These are phyloP conservation scores for Drosophila meridionalis DNA, from an alignment of 2,888 invertebrate species.

Conservation along the genomic window DNA sequence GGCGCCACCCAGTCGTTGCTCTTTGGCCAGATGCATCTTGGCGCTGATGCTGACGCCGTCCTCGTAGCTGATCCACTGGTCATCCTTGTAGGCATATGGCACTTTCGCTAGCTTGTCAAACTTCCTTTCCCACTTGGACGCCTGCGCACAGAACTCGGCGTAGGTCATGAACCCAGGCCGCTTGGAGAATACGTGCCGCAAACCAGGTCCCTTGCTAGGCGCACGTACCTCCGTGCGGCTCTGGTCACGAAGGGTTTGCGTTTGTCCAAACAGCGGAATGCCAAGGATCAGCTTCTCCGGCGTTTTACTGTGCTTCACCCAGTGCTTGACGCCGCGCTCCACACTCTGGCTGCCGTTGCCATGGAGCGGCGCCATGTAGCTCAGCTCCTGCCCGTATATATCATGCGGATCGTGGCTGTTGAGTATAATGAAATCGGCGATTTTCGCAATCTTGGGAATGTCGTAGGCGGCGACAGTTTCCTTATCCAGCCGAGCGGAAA, in stretches of 20 bases:
- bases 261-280: conserved; percentile 77
- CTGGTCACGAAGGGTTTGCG: conserved; percentile 89
- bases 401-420: conserved; percentile 56
- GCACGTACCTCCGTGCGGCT: conserved; percentile 23
- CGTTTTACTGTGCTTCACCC: conserved; percentile 23
- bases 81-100: conserved; percentile 92
- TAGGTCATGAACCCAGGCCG: conserved; percentile 53
- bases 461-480: conserved; percentile 50
- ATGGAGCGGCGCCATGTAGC: conserved; percentile 58
- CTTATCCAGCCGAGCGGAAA: conserved; percentile 45
- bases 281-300: conserved; percentile 55
- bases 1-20: conserved; percentile 91
- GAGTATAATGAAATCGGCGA: conserved; percentile 63
- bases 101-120: conserved; percentile 51
- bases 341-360: conserved; percentile 27
- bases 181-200: conserved; percentile 14
- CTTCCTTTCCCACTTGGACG: conserved; percentile 59
- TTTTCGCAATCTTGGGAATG: conserved; percentile 52
- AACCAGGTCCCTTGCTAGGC: conserved; percentile 48
- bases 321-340: conserved; percentile 34
- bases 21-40: conserved; percentile 92
- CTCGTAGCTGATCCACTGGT: conserved; percentile 97
- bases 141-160: conserved; percentile 44
- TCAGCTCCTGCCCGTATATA: conserved; percentile 10
- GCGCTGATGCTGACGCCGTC: conserved; percentile 92